Evolutionary conservation across 2,888 invertebrate genomes (phyloP).

Genomic region (Andrena flavipes): DNA sequence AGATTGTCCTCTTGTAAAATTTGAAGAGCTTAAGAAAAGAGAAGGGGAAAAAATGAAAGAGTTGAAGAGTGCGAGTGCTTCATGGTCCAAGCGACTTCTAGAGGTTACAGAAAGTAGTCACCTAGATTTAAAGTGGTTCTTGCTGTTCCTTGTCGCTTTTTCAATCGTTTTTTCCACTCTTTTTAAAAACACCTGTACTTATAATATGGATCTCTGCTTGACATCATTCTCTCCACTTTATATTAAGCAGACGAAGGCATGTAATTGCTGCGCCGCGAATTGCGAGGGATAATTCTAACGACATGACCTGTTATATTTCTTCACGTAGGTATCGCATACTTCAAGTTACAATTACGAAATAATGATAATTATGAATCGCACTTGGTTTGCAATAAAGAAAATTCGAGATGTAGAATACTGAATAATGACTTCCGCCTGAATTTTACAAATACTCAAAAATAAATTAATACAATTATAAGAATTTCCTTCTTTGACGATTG

Average conservation of each 20-base stretch:
- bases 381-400: too few species aligned
- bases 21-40: slow-evolving; percentile 3
- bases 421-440: too few species aligned
- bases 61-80: slow-evolving; percentile 8
- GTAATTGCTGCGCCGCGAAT: neutral
- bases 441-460: too few species aligned
- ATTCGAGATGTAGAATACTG: too few species aligned
- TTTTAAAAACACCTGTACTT: slow-evolving; percentile 9
- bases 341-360: too few species aligned
- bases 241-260: neutral
- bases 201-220: neutral
- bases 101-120: slow-evolving; percentile 28
- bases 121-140: slow-evolving; percentile 12
- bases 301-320: neutral
- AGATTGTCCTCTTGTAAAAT: neutral
- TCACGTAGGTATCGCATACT: too few species aligned
- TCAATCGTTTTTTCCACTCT: neutral
- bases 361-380: too few species aligned
- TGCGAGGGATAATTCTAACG: neutral
- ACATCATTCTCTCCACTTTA: neutral
- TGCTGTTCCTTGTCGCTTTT: neutral
- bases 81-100: slow-evolving; percentile 29
- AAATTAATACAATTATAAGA: too few species aligned
- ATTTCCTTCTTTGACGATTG: too few species aligned
- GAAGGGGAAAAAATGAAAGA: neutral